Evolutionary conservation across 1,140 invertebrate genomes (phyloP).

Genomic region (Lethocerus indicus): DNA sequence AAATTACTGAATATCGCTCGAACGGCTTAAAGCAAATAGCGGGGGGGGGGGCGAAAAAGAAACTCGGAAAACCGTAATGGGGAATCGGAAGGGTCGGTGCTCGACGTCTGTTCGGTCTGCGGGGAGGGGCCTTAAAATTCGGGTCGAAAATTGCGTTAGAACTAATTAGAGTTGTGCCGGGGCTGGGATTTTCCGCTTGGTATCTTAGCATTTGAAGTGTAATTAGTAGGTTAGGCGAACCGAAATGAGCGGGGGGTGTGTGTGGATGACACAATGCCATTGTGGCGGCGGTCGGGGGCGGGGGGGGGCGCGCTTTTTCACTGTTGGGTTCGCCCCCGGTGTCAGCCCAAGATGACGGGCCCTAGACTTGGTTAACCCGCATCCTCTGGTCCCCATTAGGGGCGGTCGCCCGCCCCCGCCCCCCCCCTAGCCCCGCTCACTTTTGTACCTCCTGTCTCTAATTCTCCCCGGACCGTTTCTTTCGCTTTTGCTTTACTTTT

Average conservation of each 20-base stretch:
- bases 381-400: no score
- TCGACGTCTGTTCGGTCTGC: background rate
- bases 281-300: conserved; percentile 2
- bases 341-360: no score
- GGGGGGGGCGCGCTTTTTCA: no score
- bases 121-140: conserved; percentile 14
- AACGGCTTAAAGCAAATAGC: background rate
- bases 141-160: conserved; percentile 15
- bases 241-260: conserved; percentile 12
- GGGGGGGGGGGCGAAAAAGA: background rate
- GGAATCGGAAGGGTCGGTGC: conserved; percentile 7
- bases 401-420: no score
- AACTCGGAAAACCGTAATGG: conserved; percentile 1
- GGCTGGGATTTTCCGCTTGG: conserved; percentile 13
- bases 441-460: no score
- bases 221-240: conserved; percentile 16
- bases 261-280: conserved; percentile 10
- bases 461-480: no score
- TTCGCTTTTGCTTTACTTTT: no score
- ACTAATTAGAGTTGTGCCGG: conserved; percentile 15
- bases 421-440: no score
- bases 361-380: no score
- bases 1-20: background rate
- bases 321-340: no score
- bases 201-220: conserved; percentile 16